Conservation (phyloP, 53 echinoderm and acorn worm genomes). For the Echinometra lucunter region DNA sequence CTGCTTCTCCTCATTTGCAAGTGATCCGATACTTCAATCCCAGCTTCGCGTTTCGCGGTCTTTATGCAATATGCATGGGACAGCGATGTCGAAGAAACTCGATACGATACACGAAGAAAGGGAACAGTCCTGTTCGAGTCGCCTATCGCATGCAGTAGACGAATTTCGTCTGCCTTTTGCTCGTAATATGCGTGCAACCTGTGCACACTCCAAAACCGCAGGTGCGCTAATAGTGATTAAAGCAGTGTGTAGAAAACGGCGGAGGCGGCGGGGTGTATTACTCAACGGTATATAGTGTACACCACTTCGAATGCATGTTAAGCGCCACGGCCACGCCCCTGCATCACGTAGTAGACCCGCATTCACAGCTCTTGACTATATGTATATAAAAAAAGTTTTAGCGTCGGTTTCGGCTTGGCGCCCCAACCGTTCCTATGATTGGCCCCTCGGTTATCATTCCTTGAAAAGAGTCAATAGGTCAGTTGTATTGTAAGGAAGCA, state of each 20-base stretch:
- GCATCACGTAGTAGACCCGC: background rate
- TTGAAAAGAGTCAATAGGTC: conserved; percentile 27
- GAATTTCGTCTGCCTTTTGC: background rate
- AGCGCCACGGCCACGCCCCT: conserved; percentile 14
- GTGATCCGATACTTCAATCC: conserved; percentile 21
- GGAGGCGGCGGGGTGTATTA: conserved; percentile 4
- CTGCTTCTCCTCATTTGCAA: background rate
- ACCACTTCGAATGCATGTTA: background rate
- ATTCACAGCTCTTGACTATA: background rate
- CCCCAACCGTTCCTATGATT: conserved; percentile 24
- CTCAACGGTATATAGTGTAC: background rate
- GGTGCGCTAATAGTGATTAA: background rate
- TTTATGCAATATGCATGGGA: background rate
- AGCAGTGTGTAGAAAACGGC: background rate
- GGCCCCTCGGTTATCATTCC: background rate
- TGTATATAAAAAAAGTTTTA: background rate
- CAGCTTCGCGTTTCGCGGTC: background rate
- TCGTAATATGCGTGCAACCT: background rate
- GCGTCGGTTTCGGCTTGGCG: conserved; percentile 44
- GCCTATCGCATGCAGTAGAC: background rate
- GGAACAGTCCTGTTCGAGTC: background rate
- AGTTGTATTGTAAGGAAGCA: conserved; percentile 33
- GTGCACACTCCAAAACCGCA: background rate
- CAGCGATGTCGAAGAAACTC: conserved; percentile 5
- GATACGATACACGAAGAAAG: background rate